These are phyloP conservation scores for Megamerina dolium DNA, from an alignment of 2,888 invertebrate genomes.

Conservation along the genomic window DNA sequence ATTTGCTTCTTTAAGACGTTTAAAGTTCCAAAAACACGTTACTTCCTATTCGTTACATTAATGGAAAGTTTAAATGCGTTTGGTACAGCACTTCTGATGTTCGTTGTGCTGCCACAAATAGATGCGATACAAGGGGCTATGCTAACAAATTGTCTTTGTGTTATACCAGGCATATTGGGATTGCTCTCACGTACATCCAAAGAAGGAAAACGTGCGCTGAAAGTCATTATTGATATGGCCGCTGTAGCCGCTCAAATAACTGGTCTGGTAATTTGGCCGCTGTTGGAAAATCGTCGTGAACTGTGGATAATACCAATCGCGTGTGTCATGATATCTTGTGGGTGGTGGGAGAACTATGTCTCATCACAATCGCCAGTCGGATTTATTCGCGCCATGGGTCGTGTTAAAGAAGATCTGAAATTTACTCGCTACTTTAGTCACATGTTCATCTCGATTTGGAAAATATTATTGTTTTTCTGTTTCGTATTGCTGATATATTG, in stretches of 20 bases:
- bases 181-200: slow-evolving; percentile 75
- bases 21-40: slow-evolving; percentile 57
- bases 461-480: slow-evolving; percentile 72
- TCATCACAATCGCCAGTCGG: slow-evolving; percentile 76
- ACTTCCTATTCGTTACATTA: slow-evolving; percentile 58
- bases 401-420: slow-evolving; percentile 72
- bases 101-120: slow-evolving; percentile 82
- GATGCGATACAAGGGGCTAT: slow-evolving; percentile 94
- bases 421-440: slow-evolving; percentile 83
- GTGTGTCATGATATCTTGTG: slow-evolving; percentile 78
- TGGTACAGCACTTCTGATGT: slow-evolving; percentile 80
- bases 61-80: slow-evolving; percentile 85
- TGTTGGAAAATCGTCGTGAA: slow-evolving; percentile 67
- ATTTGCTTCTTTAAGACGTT: slow-evolving; percentile 90
- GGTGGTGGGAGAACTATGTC: slow-evolving; percentile 99
- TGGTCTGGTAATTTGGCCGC: slow-evolving; percentile 88
- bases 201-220: slow-evolving; percentile 70
- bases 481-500: slow-evolving; percentile 67
- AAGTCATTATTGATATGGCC: slow-evolving; percentile 75
- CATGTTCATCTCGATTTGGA: slow-evolving; percentile 87
- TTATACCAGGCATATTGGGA: slow-evolving; percentile 70
- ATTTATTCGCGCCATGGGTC: slow-evolving; percentile 63
- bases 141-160: slow-evolving; percentile 92
- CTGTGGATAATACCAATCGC: slow-evolving; percentile 83
- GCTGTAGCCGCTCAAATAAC: slow-evolving; percentile 86